Percentiles rank a stretch among this genome's conserved stretches.
phyloP scores from a whole-genome alignment of 2,113 vertebrate genomes.

The Glareola pratincola region DNA sequence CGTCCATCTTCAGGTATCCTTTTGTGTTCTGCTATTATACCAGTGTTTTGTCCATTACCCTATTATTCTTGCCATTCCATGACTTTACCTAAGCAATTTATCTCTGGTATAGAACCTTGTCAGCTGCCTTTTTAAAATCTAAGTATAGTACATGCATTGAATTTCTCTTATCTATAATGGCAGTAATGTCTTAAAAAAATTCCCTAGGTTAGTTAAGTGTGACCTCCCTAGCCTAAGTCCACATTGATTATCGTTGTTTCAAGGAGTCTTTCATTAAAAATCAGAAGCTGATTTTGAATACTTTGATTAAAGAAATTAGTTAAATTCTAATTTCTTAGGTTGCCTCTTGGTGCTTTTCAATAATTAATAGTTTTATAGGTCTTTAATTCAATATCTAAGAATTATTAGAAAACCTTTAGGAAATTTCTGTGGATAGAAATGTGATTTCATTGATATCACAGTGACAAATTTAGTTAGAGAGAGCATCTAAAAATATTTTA shows the following conservation, averaged over 20 bases:
- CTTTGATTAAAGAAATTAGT: background rate
- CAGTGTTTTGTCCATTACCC: background rate
- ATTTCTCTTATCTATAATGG: background rate
- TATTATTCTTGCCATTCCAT: background rate
- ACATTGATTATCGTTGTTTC: background rate
- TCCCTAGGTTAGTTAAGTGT: background rate
- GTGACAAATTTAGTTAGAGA: background rate
- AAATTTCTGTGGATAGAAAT: background rate
- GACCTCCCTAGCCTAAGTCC: background rate
- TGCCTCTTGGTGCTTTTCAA: background rate
- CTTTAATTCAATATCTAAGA: background rate
- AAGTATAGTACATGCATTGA: background rate
- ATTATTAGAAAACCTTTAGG: background rate
- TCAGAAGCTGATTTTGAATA: background rate
- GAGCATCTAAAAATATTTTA: background rate
- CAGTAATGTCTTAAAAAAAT: background rate
- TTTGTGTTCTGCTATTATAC: background rate
- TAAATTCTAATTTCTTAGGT: background rate
- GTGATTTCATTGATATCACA: background rate
- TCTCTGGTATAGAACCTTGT: background rate
- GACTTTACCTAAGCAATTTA: background rate
- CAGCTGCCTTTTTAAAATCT: background rate
- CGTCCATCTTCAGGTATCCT: background rate
- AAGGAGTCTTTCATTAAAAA: background rate
- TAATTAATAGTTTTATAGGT: background rate